These are phyloP conservation scores for Sinosuthora webbiana DNA, from an alignment of 2,113 vertebrate species.

Conservation along the genomic window DNA sequence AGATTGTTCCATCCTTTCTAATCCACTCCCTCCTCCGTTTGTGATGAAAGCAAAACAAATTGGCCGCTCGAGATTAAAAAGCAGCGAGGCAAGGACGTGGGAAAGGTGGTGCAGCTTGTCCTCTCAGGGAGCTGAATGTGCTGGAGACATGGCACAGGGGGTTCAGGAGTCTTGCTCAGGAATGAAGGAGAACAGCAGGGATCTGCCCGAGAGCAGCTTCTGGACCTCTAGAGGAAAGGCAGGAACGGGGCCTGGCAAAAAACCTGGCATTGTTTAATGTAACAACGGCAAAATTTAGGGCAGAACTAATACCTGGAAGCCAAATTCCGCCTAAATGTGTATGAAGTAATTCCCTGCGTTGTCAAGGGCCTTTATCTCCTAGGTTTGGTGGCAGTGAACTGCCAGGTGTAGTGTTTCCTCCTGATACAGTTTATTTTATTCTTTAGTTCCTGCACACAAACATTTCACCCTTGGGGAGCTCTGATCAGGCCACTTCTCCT, in stretches of 20 bases:
- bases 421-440: neutral
- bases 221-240: neutral
- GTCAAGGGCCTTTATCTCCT: neutral
- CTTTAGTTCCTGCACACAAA: neutral
- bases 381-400: neutral
- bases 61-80: conserved; percentile 31
- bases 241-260: neutral
- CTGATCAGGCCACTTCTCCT: neutral
- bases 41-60: conserved; percentile 34
- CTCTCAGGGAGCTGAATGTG: neutral
- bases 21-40: neutral
- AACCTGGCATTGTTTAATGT: neutral
- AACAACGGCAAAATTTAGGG: neutral
- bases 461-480: neutral
- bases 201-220: neutral
- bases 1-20: conserved; percentile 20
- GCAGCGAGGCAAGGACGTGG: neutral
- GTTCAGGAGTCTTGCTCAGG: neutral
- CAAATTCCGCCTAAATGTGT: neutral
- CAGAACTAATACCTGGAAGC: neutral
- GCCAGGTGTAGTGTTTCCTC: neutral
- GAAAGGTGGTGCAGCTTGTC: conserved; percentile 40
- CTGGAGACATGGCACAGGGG: neutral
- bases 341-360: neutral
- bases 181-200: neutral